Conservation (phyloP, 2,797 vertebrate genomes). For the Argentina silus region DNA sequence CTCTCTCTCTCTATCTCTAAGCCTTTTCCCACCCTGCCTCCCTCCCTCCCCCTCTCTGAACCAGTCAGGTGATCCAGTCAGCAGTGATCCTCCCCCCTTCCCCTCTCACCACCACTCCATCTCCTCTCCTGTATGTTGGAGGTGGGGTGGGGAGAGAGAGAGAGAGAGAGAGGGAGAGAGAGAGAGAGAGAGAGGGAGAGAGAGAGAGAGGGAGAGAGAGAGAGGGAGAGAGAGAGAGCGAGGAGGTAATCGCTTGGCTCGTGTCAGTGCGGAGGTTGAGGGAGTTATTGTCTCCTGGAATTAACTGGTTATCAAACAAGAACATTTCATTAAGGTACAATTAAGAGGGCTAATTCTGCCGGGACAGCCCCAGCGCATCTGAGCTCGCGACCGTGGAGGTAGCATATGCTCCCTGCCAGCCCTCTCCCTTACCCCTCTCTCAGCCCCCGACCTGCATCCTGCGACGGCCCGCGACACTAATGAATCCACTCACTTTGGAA, state of each 20-base stretch:
- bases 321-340: conserved; percentile 92
- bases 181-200: no score
- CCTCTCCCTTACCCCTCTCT: conserved; percentile 78
- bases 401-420: conserved; percentile 82
- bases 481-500: conserved; percentile 87
- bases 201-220: no score
- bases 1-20: not conserved
- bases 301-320: conserved; percentile 95
- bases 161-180: not conserved
- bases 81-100: not conserved
- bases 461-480: conserved; percentile 86
- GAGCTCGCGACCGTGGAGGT: conserved; percentile 74
- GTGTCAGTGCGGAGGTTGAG: conserved; percentile 75
- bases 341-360: conserved; percentile 86
- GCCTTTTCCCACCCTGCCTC: conserved; percentile 3
- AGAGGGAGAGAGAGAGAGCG: not conserved
- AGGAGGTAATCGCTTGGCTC: conserved; percentile 73
- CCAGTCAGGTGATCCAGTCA: not conserved
- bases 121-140: not conserved
- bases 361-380: conserved; percentile 81
- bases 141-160: not conserved
- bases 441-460: conserved; percentile 82
- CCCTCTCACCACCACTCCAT: not conserved
- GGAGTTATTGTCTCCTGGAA: conserved; percentile 89
- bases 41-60: not conserved